Percentiles rank a stretch among this genome's conserved stretches.
These are phyloP conservation scores for Lasius platythorax DNA, from an alignment of 2,888 invertebrate species.

Conservation along the genomic window DNA sequence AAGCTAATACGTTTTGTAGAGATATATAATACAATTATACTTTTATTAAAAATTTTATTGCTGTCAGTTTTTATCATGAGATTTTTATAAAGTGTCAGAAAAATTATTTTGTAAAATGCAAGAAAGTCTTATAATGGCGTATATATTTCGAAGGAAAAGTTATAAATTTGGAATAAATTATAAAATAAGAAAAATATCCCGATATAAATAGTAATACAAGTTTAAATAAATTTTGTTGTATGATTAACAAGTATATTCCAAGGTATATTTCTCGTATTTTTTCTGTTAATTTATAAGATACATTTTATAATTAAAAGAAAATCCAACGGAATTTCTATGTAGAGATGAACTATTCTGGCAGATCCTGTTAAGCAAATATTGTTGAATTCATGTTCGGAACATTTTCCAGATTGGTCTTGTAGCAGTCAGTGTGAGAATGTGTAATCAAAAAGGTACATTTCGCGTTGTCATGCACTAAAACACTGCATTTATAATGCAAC, in stretches of 20 bases:
- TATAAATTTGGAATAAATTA: neutral
- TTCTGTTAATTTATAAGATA: neutral
- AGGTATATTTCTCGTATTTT: neutral
- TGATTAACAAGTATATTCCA: neutral
- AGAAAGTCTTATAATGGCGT: neutral
- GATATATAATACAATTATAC: neutral
- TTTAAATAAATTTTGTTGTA: neutral
- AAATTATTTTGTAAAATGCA: neutral
- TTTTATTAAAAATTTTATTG: neutral
- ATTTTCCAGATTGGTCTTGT: constrained; percentile 47
- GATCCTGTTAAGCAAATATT: constrained; percentile 41
- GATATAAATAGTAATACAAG: neutral
- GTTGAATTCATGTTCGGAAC: constrained; percentile 44
- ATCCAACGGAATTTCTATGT: constrained; percentile 24
- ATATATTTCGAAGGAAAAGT: neutral
- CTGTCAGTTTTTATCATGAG: neutral
- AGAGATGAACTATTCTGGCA: constrained; percentile 23
- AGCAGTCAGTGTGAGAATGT: constrained; percentile 36
- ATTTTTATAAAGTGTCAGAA: neutral
- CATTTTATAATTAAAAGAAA: constrained; percentile 21
- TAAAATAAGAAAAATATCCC: constrained; percentile 8
- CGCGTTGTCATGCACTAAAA: neutral
- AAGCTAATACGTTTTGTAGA: neutral
- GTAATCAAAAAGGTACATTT: constrained; percentile 50
- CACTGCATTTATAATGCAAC: neutral